Base-by-base conservation (phyloP, 2,797 vertebrate genomes). In the Lemur catta region DNA sequence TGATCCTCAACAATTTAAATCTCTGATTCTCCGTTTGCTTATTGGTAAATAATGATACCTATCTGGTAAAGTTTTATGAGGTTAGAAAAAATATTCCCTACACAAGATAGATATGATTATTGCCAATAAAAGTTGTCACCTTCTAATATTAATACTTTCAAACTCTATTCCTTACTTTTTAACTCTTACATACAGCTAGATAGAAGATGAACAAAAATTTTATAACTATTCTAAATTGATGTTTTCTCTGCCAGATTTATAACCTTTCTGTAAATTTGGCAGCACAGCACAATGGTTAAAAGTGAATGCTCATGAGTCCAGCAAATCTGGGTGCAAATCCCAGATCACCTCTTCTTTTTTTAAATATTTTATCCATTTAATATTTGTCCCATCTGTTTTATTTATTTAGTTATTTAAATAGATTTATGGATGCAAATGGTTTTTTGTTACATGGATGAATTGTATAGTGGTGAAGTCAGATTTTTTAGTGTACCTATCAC, bases 131-230 rank as follows among this genome's bases (percentile, higher is more conserved):
- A 65, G 38, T 17, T 93, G 18, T 71, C 30, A 93, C 35, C 30
- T 84, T 95, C 18, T 65, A 90, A 94, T 84, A 74, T 18, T 65
- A 90, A 94, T 84, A 78, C 7, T 81, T 86, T 84, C 5, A 30
- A 93, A 55, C 6, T 63, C 46, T 88, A 63, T 89, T 48, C 33
- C 28, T 59, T 72, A 38, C 17, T 92, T 89, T 80, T 52, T 78
- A 93, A 94, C 17, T 80, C 28, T 90, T 96, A 78, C 14, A 82
- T 75, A 69, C 22, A 93, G 28, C 55, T 80, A 94, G 48, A 24
- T 2, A 85, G 43, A 72, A 50, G 30, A 67, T 63, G 26, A 94
- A 82, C 11, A 84, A 69, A 90, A 24, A 18, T 67, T 63, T 94
- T 84, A 26, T 82, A 87, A 43, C 22, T 59, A 55, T 61, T 57